phyloP scores from a whole-genome alignment of 2,797 vertebrate species.

The Sebastiscus tertius region DNA sequence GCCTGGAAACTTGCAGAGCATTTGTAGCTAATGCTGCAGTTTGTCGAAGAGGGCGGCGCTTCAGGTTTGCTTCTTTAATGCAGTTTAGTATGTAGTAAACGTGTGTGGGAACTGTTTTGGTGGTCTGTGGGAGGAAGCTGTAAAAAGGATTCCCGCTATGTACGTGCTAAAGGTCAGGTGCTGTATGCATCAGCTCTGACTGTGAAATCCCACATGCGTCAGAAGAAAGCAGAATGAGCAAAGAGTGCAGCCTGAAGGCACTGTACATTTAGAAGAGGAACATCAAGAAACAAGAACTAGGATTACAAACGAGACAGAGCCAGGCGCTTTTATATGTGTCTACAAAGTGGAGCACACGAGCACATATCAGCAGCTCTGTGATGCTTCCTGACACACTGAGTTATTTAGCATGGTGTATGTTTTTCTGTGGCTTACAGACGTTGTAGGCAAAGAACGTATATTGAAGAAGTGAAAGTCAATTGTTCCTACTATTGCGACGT shows the following conservation, averaged over 20 bases:
- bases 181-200: conserved; percentile 55
- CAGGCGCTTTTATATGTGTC: not conserved
- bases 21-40: conserved; percentile 6
- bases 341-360: not conserved
- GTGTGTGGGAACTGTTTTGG: conserved; percentile 63
- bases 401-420: not conserved
- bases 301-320: conserved; percentile 10
- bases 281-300: not conserved
- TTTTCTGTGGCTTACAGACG: not conserved
- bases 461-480: too few species aligned
- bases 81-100: conserved; percentile 45
- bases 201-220: conserved; percentile 72
- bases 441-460: not conserved
- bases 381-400: not conserved
- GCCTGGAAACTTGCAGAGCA: conserved; percentile 41
- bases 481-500: too few species aligned
- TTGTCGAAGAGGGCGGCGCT: conserved; percentile 1
- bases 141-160: conserved; percentile 67
- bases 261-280: conserved; percentile 5
- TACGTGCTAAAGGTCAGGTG: conserved; percentile 68
- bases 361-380: not conserved
- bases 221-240: conserved; percentile 55
- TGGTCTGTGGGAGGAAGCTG: conserved; percentile 74
- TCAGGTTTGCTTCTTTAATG: conserved; percentile 17
- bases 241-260: conserved; percentile 7